Percentiles rank a stretch among this genome's conserved stretches.
Evolutionary conservation across 2,113 vertebrate species (phyloP).

Genomic region (Cochlearius cochlearius): DNA sequence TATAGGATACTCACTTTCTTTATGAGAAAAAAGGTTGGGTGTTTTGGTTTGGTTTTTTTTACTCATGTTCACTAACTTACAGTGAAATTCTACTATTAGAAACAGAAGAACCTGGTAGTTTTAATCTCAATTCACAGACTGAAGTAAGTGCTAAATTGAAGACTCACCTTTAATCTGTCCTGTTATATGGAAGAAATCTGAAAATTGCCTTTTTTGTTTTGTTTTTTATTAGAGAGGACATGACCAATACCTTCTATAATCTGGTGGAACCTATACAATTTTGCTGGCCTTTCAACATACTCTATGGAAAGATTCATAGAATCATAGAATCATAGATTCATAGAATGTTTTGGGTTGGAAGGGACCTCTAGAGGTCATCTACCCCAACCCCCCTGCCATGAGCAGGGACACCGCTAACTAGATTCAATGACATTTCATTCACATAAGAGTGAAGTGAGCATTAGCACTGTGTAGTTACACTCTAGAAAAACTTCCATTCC

Average conservation of each 20-base stretch:
- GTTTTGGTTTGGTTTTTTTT: not conserved
- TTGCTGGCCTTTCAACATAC: not conserved
- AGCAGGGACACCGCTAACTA: not conserved
- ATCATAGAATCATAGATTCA: no score
- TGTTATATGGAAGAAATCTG: not conserved
- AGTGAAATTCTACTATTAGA: not conserved
- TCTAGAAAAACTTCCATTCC: not conserved
- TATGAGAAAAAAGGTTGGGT: fast-evolving
- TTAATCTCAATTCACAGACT: not conserved
- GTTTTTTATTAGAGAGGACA: not conserved
- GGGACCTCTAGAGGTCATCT: no score
- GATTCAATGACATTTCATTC: not conserved
- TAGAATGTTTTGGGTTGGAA: no score
- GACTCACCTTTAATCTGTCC: not conserved
- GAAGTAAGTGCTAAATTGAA: not conserved
- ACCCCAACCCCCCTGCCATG: no score
- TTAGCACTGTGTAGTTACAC: no score
- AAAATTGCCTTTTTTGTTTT: not conserved
- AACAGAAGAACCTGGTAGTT: not conserved
- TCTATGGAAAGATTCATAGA: not conserved
- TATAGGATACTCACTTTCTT: not conserved
- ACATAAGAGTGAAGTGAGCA: not conserved
- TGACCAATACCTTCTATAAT: not conserved
- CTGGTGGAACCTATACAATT: not conserved
- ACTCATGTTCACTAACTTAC: not conserved